Evolutionary conservation across 2,888 invertebrate genomes (phyloP).

Genomic region (Agrenia bidenticulata): DNA sequence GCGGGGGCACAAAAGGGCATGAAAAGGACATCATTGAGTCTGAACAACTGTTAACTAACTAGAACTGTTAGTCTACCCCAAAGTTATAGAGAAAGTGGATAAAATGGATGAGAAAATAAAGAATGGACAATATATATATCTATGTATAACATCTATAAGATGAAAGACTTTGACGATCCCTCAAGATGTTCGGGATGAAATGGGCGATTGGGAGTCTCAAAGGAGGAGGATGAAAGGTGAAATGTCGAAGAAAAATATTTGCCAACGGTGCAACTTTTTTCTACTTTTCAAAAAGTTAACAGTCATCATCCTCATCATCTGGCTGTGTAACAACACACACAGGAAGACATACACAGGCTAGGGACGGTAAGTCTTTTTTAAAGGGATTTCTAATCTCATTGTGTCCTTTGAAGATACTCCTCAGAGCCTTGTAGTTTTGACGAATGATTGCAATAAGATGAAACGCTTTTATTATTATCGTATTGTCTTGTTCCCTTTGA

Average conservation of each 20-base stretch:
- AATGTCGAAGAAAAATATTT: slow-evolving; percentile 30
- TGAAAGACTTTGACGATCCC: slow-evolving; percentile 1
- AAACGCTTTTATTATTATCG: slow-evolving; percentile 12
- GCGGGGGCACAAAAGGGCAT: too few relatives aligned
- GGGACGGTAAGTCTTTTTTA: slow-evolving; percentile 5
- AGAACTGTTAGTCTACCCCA: neutral
- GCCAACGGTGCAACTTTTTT: slow-evolving; percentile 35
- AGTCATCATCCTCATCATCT: slow-evolving; percentile 16
- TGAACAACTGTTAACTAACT: slow-evolving; percentile 10
- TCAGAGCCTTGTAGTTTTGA: slow-evolving; percentile 5
- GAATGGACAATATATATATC: neutral
- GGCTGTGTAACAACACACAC: neutral
- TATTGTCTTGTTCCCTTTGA: slow-evolving; percentile 14
- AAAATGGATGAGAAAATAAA: neutral
- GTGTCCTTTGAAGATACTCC: slow-evolving; percentile 11
- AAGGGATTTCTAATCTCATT: slow-evolving; percentile 17
- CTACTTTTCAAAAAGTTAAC: slow-evolving; percentile 23
- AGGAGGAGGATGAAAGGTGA: slow-evolving; percentile 18
- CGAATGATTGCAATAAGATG: slow-evolving; percentile 6
- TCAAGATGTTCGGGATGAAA: neutral
- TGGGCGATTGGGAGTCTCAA: slow-evolving; percentile 3
- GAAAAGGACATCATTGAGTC: neutral
- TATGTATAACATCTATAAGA: too few relatives aligned
- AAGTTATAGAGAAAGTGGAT: neutral
- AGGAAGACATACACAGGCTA: neutral